Conservation (phyloP, 2,888 invertebrate genomes). For the Leptinotarsa tumamoca region DNA sequence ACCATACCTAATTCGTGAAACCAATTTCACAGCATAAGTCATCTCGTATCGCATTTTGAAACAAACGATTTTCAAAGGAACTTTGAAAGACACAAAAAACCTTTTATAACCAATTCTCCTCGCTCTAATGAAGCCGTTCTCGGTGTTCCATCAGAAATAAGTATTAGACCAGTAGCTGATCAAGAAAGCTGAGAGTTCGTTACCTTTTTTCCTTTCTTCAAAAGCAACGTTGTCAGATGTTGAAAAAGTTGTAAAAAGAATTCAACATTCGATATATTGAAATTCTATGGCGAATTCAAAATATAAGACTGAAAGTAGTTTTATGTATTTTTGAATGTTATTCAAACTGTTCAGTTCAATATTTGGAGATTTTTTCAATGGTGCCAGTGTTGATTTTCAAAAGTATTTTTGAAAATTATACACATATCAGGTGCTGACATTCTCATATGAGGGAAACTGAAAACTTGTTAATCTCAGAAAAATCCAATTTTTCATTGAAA, state of each 20-base stretch:
- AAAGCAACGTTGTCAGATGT: neutral
- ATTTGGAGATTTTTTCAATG: too few species aligned
- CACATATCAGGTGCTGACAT: too few species aligned
- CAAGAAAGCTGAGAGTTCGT: constrained; percentile 13
- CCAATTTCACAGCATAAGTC: constrained; percentile 26
- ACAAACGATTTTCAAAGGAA: constrained; percentile 16
- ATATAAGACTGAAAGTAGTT: too few species aligned
- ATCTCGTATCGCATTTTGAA: constrained; percentile 8
- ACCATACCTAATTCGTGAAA: neutral
- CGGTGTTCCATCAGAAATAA: constrained; percentile 23
- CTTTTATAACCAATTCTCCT: constrained; percentile 27
- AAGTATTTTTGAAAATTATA: too few species aligned
- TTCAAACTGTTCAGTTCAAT: too few species aligned
- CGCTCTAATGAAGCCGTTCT: constrained; percentile 29
- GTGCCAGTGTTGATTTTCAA: too few species aligned
- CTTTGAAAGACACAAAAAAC: constrained; percentile 22
- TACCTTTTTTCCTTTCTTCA: neutral
- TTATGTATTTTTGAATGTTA: too few species aligned
- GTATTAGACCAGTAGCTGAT: constrained; percentile 25
- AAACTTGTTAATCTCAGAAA: too few species aligned
- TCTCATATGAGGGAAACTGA: too few species aligned
- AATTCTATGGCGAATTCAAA: too few species aligned
- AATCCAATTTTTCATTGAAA: too few species aligned
- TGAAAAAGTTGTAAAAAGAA: neutral
- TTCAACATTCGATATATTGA: too few species aligned